Conservation (phyloP, 2,888 invertebrate species). For the Morpho helenor region DNA sequence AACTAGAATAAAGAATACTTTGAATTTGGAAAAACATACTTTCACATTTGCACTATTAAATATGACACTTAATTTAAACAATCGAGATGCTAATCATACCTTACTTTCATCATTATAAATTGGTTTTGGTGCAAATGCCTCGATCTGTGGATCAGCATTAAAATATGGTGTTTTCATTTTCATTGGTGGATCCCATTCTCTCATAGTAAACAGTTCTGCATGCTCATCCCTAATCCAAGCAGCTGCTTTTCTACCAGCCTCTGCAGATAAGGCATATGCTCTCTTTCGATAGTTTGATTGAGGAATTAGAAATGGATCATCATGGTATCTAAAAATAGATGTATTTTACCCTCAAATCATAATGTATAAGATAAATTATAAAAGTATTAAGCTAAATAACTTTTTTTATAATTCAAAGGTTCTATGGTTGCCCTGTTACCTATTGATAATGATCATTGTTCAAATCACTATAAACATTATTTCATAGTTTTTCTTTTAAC, state of each 20-base stretch:
- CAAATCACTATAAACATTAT: too few relatives aligned
- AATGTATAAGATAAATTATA: too few relatives aligned
- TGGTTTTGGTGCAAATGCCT: slow-evolving; percentile 84
- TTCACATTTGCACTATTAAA: background rate
- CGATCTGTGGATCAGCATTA: slow-evolving; percentile 81
- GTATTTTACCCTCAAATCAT: background rate
- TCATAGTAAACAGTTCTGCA: slow-evolving; percentile 82
- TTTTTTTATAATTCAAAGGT: too few relatives aligned
- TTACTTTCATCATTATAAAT: slow-evolving; percentile 85
- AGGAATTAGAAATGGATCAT: slow-evolving; percentile 94
- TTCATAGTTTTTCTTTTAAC: too few relatives aligned
- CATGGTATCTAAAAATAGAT: slow-evolving; percentile 82
- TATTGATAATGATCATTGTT: too few relatives aligned
- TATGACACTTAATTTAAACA: background rate
- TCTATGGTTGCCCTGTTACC: too few relatives aligned
- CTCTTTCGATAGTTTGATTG: slow-evolving; percentile 83
- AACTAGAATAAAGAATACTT: too few relatives aligned
- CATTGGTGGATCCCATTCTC: slow-evolving; percentile 81
- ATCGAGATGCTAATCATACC: slow-evolving; percentile 44
- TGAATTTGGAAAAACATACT: too few relatives aligned
- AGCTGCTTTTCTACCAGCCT: slow-evolving; percentile 92
- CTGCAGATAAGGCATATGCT: slow-evolving; percentile 88
- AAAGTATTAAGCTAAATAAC: too few relatives aligned
- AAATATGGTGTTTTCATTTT: slow-evolving; percentile 65
- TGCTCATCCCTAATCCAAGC: slow-evolving; percentile 89